Evolutionary conservation across 2,113 vertebrate species (phyloP), one percentile per base, ranked within the genome.

Genomic region (Corvus moneduloides): DNA sequence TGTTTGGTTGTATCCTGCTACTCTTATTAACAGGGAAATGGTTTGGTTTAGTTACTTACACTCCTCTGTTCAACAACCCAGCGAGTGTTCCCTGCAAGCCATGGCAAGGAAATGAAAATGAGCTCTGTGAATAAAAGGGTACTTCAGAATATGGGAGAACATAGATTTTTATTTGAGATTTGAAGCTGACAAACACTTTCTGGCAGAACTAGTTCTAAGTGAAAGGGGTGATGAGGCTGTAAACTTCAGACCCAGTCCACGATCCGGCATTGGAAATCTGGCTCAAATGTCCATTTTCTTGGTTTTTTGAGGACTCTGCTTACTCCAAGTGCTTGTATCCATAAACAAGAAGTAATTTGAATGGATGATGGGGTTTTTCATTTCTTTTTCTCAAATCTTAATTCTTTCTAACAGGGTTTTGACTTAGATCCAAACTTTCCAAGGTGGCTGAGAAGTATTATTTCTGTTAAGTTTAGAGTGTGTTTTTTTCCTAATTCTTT

Each of bases 31-130:
- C 61, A 94, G 73, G 41, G 67, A 96, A 91, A 82, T 84, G 11
- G 26, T 93, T 95, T 90, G 37, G 22, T 85, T 94, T 90, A 49
- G 3, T n/a, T 94, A 92, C 97, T 96, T 96, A 79, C 61, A 58
- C 55, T 55, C 26, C 58, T 33, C 11, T 22, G 49, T 93, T 90
- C 82, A 93, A 46, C 51, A 72, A 22, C 80, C 55, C 35, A 73
- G 51, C 39, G 82, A 93, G 72, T 88, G 85, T 87, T 92, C 24
- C 4, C 23, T 13, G 61, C 83, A 86, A 90, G 54, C 80, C 81
- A 35, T 19, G 77, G 83, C 94, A 84, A 94, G 84, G 83, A 87
- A 93, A 95, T 49, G 51, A 84, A 84, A 86, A 95, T 73, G 28
- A 35, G 2, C 64, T 95, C 84, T 92, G 72, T 87, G 67, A 78